A percentile compares a stretch with the other conserved stretches of the same genome.
Conservation (phyloP, 2,888 invertebrate genomes). For the Noctua comes region DNA sequence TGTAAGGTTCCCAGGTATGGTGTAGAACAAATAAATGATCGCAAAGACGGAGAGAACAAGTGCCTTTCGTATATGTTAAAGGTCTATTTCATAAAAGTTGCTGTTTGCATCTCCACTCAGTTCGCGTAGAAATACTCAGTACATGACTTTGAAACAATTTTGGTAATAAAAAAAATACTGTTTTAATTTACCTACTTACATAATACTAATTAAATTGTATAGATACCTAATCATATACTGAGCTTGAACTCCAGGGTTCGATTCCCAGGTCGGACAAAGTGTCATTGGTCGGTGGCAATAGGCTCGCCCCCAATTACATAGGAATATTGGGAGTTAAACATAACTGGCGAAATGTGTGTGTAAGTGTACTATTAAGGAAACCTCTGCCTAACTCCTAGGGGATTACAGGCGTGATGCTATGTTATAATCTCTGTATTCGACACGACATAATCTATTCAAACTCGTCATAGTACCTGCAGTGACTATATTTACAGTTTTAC, state of each 20-base stretch:
- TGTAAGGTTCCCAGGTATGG: too few species aligned
- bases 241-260: neutral
- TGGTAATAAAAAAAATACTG: neutral
- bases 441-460: neutral
- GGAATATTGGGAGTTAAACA: neutral
- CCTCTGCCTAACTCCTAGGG: neutral
- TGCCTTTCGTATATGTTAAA: too few species aligned
- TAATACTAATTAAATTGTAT: neutral
- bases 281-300: neutral
- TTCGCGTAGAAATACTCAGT: neutral
- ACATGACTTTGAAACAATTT: neutral
- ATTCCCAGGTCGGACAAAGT: neutral
- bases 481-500: neutral
- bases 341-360: neutral
- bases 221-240: neutral
- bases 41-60: too few species aligned
- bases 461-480: neutral
- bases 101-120: neutral
- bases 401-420: too few species aligned
- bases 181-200: neutral
- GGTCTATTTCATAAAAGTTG: neutral
- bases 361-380: neutral
- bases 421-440: too few species aligned
- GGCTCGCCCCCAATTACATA: neutral
- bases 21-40: too few species aligned